A percentile compares a stretch with the other conserved stretches of the same genome.
Conservation (phyloP, 2,797 vertebrate species). For the Atherinosoma microstoma region DNA sequence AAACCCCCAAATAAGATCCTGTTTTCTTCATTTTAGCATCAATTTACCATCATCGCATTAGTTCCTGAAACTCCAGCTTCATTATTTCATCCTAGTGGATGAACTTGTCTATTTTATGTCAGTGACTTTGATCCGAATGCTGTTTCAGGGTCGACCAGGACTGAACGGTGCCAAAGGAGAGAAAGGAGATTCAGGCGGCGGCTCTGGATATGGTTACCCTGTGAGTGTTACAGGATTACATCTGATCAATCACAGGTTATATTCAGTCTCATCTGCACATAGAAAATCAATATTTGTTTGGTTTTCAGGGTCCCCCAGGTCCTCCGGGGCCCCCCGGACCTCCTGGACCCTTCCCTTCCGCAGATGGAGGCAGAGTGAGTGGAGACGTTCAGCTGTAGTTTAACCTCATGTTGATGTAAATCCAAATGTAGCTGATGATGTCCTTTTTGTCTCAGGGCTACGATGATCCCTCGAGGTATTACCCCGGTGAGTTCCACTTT, state of each 20-base stretch:
- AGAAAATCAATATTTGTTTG: neutral
- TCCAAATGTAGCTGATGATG: neutral
- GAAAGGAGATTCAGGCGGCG: constrained; percentile 85
- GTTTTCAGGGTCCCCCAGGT: constrained; percentile 82
- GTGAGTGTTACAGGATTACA: constrained; percentile 75
- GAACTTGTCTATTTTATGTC: neutral
- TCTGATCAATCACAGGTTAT: neutral
- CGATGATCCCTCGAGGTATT: constrained; percentile 49
- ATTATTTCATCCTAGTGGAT: too few species aligned
- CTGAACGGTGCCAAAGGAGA: constrained; percentile 90
- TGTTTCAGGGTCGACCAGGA: constrained; percentile 90
- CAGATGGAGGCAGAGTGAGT: constrained; percentile 63
- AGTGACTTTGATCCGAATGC: neutral
- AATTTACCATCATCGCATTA: too few species aligned
- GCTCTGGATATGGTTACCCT: constrained; percentile 61
- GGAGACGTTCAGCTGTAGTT: neutral
- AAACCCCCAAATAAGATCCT: too few species aligned
- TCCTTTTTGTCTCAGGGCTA: constrained; percentile 60
- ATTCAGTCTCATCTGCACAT: neutral
- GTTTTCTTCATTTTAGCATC: too few species aligned
- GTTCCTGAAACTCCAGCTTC: too few species aligned
- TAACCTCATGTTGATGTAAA: too few species aligned
- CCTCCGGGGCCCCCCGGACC: constrained; percentile 85
- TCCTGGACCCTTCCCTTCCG: constrained; percentile 66
- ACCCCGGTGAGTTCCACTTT: constrained; percentile 59